Conservation (phyloP, 2,888 invertebrate genomes). For the Diploptera punctata region DNA sequence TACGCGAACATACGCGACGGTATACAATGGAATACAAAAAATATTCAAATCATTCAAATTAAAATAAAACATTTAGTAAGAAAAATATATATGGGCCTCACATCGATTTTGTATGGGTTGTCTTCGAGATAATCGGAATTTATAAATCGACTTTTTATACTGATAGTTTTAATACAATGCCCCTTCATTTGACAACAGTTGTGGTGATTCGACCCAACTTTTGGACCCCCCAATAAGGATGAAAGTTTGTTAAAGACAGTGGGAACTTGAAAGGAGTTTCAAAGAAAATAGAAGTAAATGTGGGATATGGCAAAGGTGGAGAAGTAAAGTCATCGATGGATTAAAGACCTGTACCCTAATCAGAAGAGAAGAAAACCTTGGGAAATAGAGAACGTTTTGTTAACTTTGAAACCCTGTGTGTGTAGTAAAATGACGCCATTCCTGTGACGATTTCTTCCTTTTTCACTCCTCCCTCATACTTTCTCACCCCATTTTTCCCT, state of each 20-base stretch:
- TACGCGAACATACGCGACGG: too few species aligned
- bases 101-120: too few species aligned
- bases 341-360: neutral
- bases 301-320: neutral
- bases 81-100: too few species aligned
- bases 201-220: too few species aligned
- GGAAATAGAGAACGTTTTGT: conserved; percentile 9
- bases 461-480: neutral
- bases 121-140: too few species aligned
- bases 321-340: neutral
- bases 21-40: too few species aligned
- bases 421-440: neutral
- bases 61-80: too few species aligned
- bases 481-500: neutral
- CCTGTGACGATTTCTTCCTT: neutral
- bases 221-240: neutral
- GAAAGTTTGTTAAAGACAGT: conserved; percentile 4
- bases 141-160: too few species aligned
- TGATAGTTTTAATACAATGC: too few species aligned
- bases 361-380: neutral
- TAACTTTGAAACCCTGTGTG: neutral
- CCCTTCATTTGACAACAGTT: too few species aligned
- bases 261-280: neutral
- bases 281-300: conserved; percentile 7
- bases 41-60: too few species aligned